Evolutionary conservation across 1,140 invertebrate species (phyloP).

Genomic region (Galleria mellonella): DNA sequence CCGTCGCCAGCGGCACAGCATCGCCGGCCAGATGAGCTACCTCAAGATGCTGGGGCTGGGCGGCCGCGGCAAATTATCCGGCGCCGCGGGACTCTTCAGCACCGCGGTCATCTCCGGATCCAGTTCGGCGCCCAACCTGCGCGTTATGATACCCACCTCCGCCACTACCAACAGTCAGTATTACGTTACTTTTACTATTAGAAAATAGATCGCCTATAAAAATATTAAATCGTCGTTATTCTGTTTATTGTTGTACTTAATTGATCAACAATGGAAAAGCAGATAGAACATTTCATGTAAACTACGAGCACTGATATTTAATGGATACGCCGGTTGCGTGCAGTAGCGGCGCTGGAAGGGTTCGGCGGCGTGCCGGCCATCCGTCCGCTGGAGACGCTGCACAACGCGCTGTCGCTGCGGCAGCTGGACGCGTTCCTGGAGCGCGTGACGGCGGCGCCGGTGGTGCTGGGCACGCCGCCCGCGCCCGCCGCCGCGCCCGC

Average conservation of each 20-base stretch:
- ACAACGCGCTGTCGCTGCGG: conserved; percentile 93
- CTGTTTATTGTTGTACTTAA: no score
- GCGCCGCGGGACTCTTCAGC: conserved; percentile 88
- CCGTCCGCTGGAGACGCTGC: conserved; percentile 94
- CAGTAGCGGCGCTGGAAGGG: conserved; percentile 80
- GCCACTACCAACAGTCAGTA: conserved; percentile 82
- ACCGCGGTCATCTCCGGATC: conserved; percentile 96
- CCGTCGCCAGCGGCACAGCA: conserved; percentile 92
- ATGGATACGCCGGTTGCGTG: no score
- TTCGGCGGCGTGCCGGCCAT: conserved; percentile 94
- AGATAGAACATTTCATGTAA: no score
- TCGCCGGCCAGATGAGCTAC: conserved; percentile 94
- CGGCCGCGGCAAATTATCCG: conserved; percentile 80
- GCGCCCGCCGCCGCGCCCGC: conserved; percentile 75
- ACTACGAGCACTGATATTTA: no score
- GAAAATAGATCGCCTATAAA: no score
- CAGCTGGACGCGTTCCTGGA: conserved; percentile 93
- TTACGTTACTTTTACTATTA: not conserved
- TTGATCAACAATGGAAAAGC: not conserved
- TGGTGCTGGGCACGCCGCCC: conserved; percentile 82
- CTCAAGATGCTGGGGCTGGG: conserved; percentile 89
- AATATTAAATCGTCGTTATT: not conserved
- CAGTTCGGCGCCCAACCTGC: conserved; percentile 91
- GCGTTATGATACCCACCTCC: conserved; percentile 86
- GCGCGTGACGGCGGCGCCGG: conserved; percentile 82